A percentile compares a stretch with the other conserved stretches of the same genome.
phyloP scores from a whole-genome alignment of 2,113 vertebrate species.

The Pontoporia blainvillei region DNA sequence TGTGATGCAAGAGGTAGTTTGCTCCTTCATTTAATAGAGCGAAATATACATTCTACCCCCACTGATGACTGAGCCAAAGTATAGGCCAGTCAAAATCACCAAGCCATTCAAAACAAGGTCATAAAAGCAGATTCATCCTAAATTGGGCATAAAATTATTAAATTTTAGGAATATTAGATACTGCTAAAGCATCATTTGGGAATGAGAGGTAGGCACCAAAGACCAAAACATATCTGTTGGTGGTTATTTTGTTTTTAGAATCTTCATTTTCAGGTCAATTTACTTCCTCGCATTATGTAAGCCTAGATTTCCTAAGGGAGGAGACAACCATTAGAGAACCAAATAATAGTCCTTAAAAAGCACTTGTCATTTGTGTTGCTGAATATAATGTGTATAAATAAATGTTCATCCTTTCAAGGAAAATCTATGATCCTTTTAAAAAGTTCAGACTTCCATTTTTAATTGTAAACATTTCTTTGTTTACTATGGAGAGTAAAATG shows the following conservation, averaged over 20 bases:
- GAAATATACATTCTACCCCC: background rate
- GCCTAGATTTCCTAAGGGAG: background rate
- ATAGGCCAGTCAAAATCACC: slow-evolving; percentile 2
- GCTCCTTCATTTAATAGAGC: background rate
- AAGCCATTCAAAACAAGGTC: slow-evolving; percentile 20
- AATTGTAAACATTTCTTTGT: background rate
- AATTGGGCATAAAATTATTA: slow-evolving; percentile 37
- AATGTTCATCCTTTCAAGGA: slow-evolving; percentile 5
- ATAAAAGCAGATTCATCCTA: background rate
- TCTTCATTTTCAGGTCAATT: slow-evolving; percentile 51
- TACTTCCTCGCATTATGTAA: slow-evolving; percentile 29
- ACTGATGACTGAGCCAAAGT: background rate
- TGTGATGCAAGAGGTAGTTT: background rate
- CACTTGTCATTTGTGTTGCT: background rate
- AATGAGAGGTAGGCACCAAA: background rate
- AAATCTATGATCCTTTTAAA: background rate
- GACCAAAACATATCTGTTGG: background rate
- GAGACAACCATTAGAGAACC: background rate
- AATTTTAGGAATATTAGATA: slow-evolving; percentile 13
- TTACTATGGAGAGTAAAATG: background rate
- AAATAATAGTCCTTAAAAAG: slow-evolving; percentile 38
- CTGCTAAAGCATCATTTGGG: background rate
- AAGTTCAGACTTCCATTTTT: background rate
- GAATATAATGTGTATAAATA: slow-evolving; percentile 32
- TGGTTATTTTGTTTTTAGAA: slow-evolving; percentile 30